Base-by-base conservation (phyloP, 2,797 vertebrate species). In the Psittacula derbiana region DNA sequence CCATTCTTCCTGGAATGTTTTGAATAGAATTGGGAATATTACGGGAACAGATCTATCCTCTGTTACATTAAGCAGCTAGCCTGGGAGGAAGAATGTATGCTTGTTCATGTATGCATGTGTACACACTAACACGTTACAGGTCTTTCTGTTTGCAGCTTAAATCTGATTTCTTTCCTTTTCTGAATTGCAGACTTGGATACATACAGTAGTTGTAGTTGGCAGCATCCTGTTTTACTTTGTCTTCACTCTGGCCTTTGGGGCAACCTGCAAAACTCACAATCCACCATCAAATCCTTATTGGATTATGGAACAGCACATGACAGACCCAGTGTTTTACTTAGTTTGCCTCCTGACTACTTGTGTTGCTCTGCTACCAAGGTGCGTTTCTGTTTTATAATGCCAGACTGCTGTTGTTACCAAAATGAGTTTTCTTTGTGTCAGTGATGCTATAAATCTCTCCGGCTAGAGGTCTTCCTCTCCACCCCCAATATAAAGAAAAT, bases 341-440 rank as follows among this genome's bases (percentile, higher is more conserved):
- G 97, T 99, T 57, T 99, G 98, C 83, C 52, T 94, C 58, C 93
- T 99, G 73, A 98, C 99, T 7, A 98, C 97, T 25, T 97, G 98
- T 33, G 33, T 98, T 33, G 99, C 99, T 76, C 98, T 99, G 53
- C 95, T 99, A 24, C 99, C 99, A 88, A 99, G 99, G 99, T 99
- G 97, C 1, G 83, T 93, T 67, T 76, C 75, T 86, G 33, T 28
- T 84, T 61, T 53, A 16, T 30, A 40, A 24, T 5, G 50, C 3
- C 20, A 67, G 27, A 28, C 66, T 47, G 14, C 30, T 91, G n/a
- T 5, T 83, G 13, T 33, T 71, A 43, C 13, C 10, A 57, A 38
- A 62, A 62, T 49, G 4, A 30, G 12, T 74, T 90, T 71, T 67
- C 44, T 73, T 53, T 61, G 49, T 61, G 46, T 67, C 66, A 38